Percentiles rank a stretch among this genome's conserved stretches.
phyloP scores from a whole-genome alignment of 2,888 invertebrate genomes.

The Amphipoea oculea region DNA sequence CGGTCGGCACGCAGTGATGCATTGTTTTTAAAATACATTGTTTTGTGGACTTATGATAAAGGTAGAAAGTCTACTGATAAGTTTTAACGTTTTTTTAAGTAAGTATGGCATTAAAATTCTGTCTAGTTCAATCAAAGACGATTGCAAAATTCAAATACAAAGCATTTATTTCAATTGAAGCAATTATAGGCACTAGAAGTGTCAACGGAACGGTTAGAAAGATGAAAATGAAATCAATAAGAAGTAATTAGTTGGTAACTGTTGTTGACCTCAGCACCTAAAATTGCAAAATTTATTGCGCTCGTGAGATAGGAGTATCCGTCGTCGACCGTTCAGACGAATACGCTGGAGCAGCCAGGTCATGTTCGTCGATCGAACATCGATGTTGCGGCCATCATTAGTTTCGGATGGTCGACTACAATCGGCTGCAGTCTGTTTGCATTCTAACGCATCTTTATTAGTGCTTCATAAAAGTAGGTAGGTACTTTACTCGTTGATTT shows the following conservation, averaged over 20 bases:
- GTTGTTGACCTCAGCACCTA: neutral
- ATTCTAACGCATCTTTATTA: neutral
- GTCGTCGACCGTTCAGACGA: neutral
- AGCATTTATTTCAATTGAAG: too few relatives aligned
- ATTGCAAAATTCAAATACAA: neutral
- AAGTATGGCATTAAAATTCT: neutral
- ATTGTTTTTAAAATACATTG: neutral
- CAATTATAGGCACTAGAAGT: neutral
- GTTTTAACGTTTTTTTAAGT: neutral
- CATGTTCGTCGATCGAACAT: neutral
- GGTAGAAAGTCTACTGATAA: neutral
- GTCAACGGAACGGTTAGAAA: neutral
- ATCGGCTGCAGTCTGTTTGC: neutral
- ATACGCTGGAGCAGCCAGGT: neutral
- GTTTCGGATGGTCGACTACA: neutral
- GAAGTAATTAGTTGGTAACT: neutral
- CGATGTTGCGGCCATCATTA: neutral
- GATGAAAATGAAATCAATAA: neutral
- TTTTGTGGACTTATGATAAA: neutral
- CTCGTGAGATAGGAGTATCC: too few relatives aligned
- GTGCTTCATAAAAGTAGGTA: neutral
- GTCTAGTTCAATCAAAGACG: too few relatives aligned
- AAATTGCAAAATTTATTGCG: neutral
- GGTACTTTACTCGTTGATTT: neutral
- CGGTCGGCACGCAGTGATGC: slow-evolving; percentile 27